Base-by-base conservation (phyloP, 2,888 invertebrate genomes). In the Elgonia sp. region DNA sequence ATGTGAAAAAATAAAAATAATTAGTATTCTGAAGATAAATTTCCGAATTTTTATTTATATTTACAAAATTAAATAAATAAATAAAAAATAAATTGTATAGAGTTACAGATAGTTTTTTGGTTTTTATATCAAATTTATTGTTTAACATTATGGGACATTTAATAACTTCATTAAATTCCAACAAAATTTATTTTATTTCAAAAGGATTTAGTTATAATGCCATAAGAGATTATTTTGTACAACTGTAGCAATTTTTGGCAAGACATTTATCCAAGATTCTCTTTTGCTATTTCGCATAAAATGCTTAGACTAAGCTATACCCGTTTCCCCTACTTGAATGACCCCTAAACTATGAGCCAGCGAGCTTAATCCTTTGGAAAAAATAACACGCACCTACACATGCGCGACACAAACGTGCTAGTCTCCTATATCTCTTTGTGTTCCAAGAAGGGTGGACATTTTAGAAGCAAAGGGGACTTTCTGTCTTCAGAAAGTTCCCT, bases 331-430 rank as follows among this genome's bases (percentile, higher is more conserved):
- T 63, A 90, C 91, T 89, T 86, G 89, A 91, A 92, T 91, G 90
- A 90, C 90, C 91, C 92, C 90, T 91, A 89, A 91, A 91, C 89
- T 88, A 87, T 89, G 87, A 88, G 89, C 90, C 92, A 93, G 92
- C 93, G 92, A 93, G 93, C 94, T 93, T 94, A 94, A 94, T 94
- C 94, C 93, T 92, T 94, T 92, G 94, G 94, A 94, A 94, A 94
- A 94, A 94, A 94, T 94, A 94, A 94, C 94, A 92, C 92, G 90
- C 91, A 90, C 92, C 89, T 91, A 88, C 91, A 90, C 92, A 90
- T 89, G 83, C 69, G 69, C 65, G 65, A 73, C 20, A 39, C 60
- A 73, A 80, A 83, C 90, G 84, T 90, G 90, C 89, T 89, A 89
- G 90, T 91, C 88, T 91, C 87, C 89, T 89, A 89, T 91, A 91